phyloP scores from a whole-genome alignment of 2,113 vertebrate genomes.

The Oxygymnocypris stewartii region DNA sequence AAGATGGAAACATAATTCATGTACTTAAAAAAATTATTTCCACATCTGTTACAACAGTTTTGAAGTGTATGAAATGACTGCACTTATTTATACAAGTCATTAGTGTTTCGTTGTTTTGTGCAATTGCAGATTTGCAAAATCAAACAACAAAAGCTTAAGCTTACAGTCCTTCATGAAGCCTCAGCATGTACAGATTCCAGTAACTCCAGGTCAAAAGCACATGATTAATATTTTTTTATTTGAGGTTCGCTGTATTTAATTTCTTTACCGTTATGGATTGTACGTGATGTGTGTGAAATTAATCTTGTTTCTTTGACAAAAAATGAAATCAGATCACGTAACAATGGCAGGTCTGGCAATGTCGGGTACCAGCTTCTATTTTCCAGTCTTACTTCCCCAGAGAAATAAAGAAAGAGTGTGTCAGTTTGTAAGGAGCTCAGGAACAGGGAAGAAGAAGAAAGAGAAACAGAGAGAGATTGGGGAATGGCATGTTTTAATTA shows the following conservation, averaged over 20 bases:
- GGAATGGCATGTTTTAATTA: conserved; percentile 57
- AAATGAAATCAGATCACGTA: conserved; percentile 43
- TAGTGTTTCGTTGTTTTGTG: too few species aligned
- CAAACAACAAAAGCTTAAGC: conserved; percentile 5
- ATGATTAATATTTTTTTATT: conserved; percentile 7
- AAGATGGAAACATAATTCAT: too few species aligned
- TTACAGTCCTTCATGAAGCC: background rate
- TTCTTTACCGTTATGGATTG: background rate
- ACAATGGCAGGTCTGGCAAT: conserved; percentile 32
- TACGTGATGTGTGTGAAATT: background rate
- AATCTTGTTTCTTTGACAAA: conserved; percentile 1
- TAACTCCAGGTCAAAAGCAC: too few species aligned
- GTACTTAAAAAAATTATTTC: too few species aligned
- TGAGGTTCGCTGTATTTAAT: background rate
- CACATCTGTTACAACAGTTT: too few species aligned
- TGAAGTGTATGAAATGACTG: too few species aligned
- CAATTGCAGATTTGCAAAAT: background rate
- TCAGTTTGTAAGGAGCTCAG: conserved; percentile 19
- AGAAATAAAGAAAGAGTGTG: conserved; percentile 31
- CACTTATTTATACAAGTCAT: too few species aligned
- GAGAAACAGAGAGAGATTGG: conserved; percentile 35
- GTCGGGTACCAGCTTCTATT: conserved; percentile 38
- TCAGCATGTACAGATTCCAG: too few species aligned
- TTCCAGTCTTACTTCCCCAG: conserved; percentile 48
- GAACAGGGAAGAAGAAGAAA: background rate